These are phyloP conservation scores for Drosophila nebulosa DNA, from an alignment of 1,140 invertebrate genomes.

Conservation along the genomic window DNA sequence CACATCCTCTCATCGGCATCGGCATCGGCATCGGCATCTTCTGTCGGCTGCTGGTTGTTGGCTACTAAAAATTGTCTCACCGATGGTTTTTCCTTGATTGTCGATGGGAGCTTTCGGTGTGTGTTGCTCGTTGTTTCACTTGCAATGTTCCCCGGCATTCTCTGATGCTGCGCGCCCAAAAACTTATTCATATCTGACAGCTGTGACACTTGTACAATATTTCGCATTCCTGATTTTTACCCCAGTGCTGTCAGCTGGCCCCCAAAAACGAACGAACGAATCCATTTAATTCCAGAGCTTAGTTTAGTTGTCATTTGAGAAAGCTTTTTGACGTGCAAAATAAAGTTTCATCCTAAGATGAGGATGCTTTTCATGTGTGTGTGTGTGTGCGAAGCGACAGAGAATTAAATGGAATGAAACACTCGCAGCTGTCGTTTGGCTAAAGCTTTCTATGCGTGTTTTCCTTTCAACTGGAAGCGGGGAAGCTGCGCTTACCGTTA, in stretches of 20 bases:
- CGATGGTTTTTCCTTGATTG: neutral
- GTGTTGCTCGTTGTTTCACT: constrained; percentile 14
- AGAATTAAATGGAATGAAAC: constrained; percentile 51
- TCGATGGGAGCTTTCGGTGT: constrained; percentile 12
- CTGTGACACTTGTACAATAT: neutral
- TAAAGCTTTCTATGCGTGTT: constrained; percentile 25
- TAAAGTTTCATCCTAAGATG: neutral
- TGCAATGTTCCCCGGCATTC: constrained; percentile 6
- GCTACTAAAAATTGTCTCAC: constrained; percentile 37
- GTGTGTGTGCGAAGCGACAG: neutral
- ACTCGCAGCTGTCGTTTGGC: constrained; percentile 29
- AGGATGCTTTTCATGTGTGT: neutral
- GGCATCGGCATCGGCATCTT: constrained; percentile 72
- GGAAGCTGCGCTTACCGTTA: constrained; percentile 47
- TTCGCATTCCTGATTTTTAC: neutral
- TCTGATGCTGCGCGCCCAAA: neutral
- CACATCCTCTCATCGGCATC: constrained; percentile 43
- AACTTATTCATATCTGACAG: neutral
- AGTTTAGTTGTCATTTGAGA: neutral
- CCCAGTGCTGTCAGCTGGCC: neutral
- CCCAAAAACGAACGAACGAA: neutral
- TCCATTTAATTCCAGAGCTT: neutral
- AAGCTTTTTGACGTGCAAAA: neutral
- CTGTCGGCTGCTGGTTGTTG: constrained; percentile 60
- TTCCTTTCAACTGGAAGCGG: constrained; percentile 27